A percentile compares a stretch with the other conserved stretches of the same genome.
These are phyloP conservation scores for Smutsia temminckii DNA, from an alignment of 2,797 vertebrate genomes.

Conservation along the genomic window DNA sequence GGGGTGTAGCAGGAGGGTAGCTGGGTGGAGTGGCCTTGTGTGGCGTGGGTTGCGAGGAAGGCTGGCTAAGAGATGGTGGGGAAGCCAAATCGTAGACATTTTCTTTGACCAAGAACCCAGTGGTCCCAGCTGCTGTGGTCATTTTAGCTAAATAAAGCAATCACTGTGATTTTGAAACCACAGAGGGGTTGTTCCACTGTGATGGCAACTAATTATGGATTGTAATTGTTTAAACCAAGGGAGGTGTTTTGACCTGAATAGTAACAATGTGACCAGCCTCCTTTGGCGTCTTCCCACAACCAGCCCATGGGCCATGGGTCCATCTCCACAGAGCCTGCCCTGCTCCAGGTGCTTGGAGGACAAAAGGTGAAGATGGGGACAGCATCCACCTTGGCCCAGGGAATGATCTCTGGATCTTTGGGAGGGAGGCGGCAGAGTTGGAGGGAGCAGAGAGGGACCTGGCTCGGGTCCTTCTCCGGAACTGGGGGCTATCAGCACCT, in stretches of 20 bases:
- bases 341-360: not conserved
- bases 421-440: accelerated
- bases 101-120: not conserved
- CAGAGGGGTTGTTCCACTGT: conserved; percentile 63
- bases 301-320: not conserved
- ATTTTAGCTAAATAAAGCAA: conserved; percentile 64
- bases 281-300: conserved; percentile 4
- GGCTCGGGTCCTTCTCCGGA: not conserved
- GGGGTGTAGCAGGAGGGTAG: not conserved
- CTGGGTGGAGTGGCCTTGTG: not conserved
- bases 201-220: conserved; percentile 74
- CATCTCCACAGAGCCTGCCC: not conserved
- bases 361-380: not conserved
- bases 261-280: not conserved
- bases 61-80: not conserved
- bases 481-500: not conserved
- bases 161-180: conserved; percentile 74
- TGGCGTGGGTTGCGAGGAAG: not conserved
- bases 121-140: not conserved
- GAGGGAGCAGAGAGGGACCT: not conserved
- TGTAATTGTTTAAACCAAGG: conserved; percentile 67
- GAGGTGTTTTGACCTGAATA: conserved; percentile 72
- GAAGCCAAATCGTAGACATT: not conserved
- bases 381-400: not conserved
- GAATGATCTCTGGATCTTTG: not conserved